Evolutionary conservation across 2,113 vertebrate genomes (phyloP), one percentile per base, ranked within the genome.

Genomic region (Ailurus styani): DNA sequence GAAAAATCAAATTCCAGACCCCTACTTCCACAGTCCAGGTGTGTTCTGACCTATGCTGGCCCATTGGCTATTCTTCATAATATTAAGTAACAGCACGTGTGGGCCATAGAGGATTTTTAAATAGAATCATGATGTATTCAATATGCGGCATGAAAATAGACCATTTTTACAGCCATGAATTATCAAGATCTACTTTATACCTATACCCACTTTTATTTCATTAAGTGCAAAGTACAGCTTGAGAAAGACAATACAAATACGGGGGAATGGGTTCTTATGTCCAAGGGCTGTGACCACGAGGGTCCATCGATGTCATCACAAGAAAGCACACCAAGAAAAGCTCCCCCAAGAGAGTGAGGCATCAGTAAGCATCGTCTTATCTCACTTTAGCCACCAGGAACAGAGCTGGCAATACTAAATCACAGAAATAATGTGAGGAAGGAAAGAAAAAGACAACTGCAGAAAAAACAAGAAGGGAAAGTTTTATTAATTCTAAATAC

Each of bases 401-500:
- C 78, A 86, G 90, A 97, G 86, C 31, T 85, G 75, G 86, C n/a
- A 45, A 90, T 90, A 82, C 95, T 98, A 97, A 98, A 98, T 97
- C 97, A 98, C 73, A 90, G 90, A 94, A 98, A 96, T 97, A 97
- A 96, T 2, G 73, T 17, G 62, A 97, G 50, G n/a, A 89, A 14
- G 78, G 95, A 98, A 95, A 97, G 96, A 89, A 98, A 98, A 96
- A 97, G 97, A 98, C 97, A 98, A 98, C 95, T 72, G 50, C 6
- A 87, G 96, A 97, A 89, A 98, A 98, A 98, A 96, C 73, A 97
- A 98, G 97, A 94, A 98, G 97, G 91, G 95, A 88, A 98, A 95
- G 91, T 97, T 98, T 97, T 98, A 98, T 98, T 98, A 98, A 99
- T 97, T 97, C 98, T 98, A 97, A 98, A 97, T 98, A 98, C 62